phyloP scores from a whole-genome alignment of 2,797 vertebrate species.

The Acanthis flammea region DNA sequence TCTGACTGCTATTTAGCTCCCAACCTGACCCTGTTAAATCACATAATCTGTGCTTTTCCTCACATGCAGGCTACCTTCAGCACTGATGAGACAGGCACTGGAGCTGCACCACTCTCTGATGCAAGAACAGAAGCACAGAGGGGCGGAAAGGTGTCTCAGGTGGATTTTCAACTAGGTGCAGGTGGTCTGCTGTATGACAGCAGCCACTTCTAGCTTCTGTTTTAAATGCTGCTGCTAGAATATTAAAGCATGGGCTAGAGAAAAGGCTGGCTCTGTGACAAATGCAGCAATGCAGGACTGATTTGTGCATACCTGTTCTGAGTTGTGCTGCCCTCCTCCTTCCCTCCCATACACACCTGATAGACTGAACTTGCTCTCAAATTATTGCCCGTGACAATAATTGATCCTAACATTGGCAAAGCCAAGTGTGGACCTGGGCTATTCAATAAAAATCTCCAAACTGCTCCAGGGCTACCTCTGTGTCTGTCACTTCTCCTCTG shows the following conservation, averaged over 20 bases:
- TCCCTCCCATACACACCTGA: background rate
- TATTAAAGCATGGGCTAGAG: background rate
- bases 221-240: background rate
- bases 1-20: background rate
- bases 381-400: background rate
- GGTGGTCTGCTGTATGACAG: background rate
- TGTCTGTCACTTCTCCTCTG: background rate
- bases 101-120: background rate
- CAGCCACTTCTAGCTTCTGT: background rate
- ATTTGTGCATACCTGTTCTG: background rate
- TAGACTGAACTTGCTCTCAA: background rate
- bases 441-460: background rate
- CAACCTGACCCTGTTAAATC: background rate
- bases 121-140: background rate
- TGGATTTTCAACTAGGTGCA: background rate
- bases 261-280: background rate
- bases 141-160: background rate
- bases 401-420: background rate
- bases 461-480: background rate
- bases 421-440: background rate
- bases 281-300: accelerated
- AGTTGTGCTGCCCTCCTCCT: background rate
- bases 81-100: background rate
- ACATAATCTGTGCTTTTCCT: background rate
- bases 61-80: background rate